Base-by-base conservation (phyloP, 1,140 invertebrate species). In the Solenopsis invicta region DNA sequence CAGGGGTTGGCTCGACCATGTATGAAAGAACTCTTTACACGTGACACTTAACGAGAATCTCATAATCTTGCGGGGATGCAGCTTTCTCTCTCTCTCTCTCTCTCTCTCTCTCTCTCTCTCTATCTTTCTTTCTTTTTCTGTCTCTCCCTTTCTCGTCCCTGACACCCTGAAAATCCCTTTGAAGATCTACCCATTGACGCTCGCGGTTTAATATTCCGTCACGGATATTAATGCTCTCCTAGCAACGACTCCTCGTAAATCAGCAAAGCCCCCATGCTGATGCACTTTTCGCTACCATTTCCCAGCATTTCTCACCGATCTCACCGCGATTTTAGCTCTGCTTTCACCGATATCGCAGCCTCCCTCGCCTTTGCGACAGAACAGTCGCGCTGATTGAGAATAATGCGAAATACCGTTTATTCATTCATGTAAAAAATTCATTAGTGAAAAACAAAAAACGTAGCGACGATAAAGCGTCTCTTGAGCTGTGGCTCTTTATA, bases 21-120 rank as follows among this genome's bases (percentile, higher is more conserved):
- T 86, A 91, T 87, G 87, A 91, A 89, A 89, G 89, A 91, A 91
- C 87, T 90, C 89, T 89, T 91, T 91, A 91, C 90, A 76, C 71
- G 76, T 89, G 90, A 89, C 90, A 91, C 89, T 91, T 91, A 91
- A 91, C 90, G 87, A 90, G 89, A 91, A 91, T 91, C 90, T 91
- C 89, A 90, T 91, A 91, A 91, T 91, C 89, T 91, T 87, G 82
- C 87, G 77, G 72, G 82, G 64, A 88, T 72, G 59, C 80, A 74
- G 62, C 80, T 69, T 50, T 78, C 71, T 90, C 89, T 85, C 74
- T 86, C 64, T 80, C 89, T 87, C 85, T 62, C 88, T 84, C 72
- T 34, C 21, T 69, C 52, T 50, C 16, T 54, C 16, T 41, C 21
- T 62, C 16, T 62, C 88, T 84, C 72, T 34, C 21, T 69, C 52